phyloP scores from a whole-genome alignment of 2,113 vertebrate species.

The Odocoileus virginianus region DNA sequence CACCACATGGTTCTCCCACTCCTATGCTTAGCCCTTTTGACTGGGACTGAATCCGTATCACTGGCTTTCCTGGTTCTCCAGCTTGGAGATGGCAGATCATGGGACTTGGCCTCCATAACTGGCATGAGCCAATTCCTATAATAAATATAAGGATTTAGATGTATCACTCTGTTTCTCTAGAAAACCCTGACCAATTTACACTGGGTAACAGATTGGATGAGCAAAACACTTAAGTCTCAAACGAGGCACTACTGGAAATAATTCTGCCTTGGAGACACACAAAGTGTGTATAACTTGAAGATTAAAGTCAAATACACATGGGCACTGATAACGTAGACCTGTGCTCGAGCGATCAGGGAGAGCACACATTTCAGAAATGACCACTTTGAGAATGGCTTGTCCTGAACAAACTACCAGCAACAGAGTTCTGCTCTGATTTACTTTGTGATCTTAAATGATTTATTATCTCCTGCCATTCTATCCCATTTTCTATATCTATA shows the following conservation, averaged over 20 bases:
- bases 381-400: background rate
- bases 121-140: background rate
- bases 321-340: accelerated
- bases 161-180: background rate
- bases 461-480: background rate
- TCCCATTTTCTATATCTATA: background rate
- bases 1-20: background rate
- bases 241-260: background rate
- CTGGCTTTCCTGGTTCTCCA: background rate
- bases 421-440: background rate
- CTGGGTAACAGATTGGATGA: background rate
- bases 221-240: background rate
- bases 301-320: background rate
- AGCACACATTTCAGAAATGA: background rate
- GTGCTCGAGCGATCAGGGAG: background rate
- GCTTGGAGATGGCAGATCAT: background rate
- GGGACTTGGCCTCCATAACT: background rate
- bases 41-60: background rate
- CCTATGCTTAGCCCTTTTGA: background rate
- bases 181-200: background rate
- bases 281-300: background rate
- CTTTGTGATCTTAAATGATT: slow-evolving; percentile 6
- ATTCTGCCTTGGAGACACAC: background rate
- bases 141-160: background rate
- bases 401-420: slow-evolving; percentile 8